A percentile compares a stretch with the other conserved stretches of the same genome.
phyloP scores from a whole-genome alignment of 2,888 invertebrate species.

The Ochropleura leucogaster region DNA sequence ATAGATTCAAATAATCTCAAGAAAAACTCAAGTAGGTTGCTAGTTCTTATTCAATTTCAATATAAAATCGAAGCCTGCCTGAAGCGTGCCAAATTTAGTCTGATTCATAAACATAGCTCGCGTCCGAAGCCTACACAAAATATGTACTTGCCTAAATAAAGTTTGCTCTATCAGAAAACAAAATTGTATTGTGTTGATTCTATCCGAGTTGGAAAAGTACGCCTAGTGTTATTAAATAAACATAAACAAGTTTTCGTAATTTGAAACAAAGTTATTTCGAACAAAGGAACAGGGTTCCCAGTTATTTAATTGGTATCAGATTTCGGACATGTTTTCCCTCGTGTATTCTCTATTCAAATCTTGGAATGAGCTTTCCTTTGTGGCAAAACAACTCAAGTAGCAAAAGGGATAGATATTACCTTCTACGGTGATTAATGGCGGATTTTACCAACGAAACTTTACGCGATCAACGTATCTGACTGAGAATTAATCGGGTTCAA shows the following conservation, averaged over 20 bases:
- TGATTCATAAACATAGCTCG: constrained; percentile 44
- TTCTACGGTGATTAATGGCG: not conserved
- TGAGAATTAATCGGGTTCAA: not conserved
- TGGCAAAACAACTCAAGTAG: not conserved
- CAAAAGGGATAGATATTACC: not conserved
- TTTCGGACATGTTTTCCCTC: constrained; percentile 2
- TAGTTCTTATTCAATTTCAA: constrained; percentile 5
- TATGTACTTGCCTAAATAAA: constrained; percentile 43
- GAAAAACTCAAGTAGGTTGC: not conserved
- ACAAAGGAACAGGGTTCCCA: constrained; percentile 5
- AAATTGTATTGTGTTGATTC: constrained; percentile 49
- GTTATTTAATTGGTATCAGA: constrained; percentile 42
- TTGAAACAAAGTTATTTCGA: constrained; percentile 21
- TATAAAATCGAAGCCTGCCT: constrained; percentile 20
- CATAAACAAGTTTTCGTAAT: constrained; percentile 25
- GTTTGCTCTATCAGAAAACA: constrained; percentile 38
- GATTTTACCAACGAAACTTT: not conserved
- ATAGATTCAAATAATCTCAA: constrained; percentile 7
- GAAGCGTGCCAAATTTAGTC: constrained; percentile 42
- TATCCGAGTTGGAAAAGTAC: constrained; percentile 33
- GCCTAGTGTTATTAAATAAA: constrained; percentile 19
- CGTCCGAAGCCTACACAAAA: constrained; percentile 37
- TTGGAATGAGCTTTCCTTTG: not conserved
- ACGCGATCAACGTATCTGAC: not conserved
- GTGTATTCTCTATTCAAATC: not conserved